These are phyloP conservation scores for Drosophila colorata DNA, from an alignment of 2,888 invertebrate species.

Conservation along the genomic window DNA sequence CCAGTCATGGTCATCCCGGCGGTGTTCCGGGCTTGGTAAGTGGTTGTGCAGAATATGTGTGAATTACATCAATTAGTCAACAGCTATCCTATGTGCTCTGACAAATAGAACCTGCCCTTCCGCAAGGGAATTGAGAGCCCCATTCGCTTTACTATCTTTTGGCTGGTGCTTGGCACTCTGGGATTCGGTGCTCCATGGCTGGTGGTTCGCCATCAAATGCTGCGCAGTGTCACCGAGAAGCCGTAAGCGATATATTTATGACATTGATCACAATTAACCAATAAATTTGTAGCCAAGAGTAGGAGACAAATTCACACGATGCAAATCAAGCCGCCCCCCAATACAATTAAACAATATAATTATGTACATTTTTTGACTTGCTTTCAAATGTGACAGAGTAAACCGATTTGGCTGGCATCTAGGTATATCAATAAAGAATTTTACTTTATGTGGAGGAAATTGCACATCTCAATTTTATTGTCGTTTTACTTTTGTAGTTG, in stretches of 20 bases:
- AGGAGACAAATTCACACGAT: background rate
- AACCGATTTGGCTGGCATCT: background rate
- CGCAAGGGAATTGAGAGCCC: constrained; percentile 64
- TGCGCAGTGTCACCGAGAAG: constrained; percentile 41
- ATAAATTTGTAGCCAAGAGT: constrained; percentile 3
- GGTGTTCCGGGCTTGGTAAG: constrained; percentile 76
- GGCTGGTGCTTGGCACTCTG: constrained; percentile 48
- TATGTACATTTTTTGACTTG: background rate
- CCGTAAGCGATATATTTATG: constrained; percentile 25
- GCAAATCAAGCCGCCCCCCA: background rate
- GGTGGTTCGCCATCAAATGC: constrained; percentile 67
- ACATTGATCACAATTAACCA: background rate
- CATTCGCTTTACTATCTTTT: constrained; percentile 67
- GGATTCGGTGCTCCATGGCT: constrained; percentile 78
- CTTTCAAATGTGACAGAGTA: background rate
- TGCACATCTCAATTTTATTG: constrained; percentile 65
- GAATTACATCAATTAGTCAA: background rate
- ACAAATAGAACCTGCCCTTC: constrained; percentile 63
- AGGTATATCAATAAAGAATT: constrained; percentile 2
- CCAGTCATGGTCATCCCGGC: constrained; percentile 59
- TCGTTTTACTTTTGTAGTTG: constrained; percentile 38
- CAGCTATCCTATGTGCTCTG: background rate
- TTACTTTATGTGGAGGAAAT: constrained; percentile 21
- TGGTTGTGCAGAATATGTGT: background rate
- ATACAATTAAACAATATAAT: too few species aligned